These are phyloP conservation scores for Lasioglossum calceatum DNA, from an alignment of 2,888 invertebrate genomes.

Conservation along the genomic window DNA sequence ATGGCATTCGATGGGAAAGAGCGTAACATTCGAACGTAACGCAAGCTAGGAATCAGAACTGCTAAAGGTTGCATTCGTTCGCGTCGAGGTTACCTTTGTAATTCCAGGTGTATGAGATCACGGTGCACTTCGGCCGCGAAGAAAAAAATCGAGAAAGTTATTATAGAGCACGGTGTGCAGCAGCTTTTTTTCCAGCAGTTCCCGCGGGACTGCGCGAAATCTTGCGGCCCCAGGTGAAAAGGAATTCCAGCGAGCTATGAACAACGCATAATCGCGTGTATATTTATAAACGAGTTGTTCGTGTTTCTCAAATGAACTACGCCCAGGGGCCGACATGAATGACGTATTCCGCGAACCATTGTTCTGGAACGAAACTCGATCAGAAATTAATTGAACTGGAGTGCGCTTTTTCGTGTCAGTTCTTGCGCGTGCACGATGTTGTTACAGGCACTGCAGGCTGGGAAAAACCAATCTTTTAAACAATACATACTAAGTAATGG, in stretches of 20 bases:
- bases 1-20: background rate
- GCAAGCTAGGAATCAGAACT: constrained; percentile 14
- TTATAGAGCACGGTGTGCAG: constrained; percentile 20
- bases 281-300: background rate
- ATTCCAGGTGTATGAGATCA: constrained; percentile 51
- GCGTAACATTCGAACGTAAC: background rate
- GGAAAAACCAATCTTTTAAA: background rate
- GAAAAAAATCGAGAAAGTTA: constrained; percentile 29
- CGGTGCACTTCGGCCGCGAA: constrained; percentile 4
- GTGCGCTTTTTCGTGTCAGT: background rate
- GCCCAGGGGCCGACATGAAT: background rate
- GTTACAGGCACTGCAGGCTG: no score
- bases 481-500: no score
- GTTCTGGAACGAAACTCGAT: background rate
- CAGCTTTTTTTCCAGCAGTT: constrained; percentile 27
- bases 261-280: background rate
- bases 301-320: background rate
- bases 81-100: constrained; percentile 23
- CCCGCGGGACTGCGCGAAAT: background rate
- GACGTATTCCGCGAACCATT: background rate
- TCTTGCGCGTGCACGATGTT: background rate
- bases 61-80: background rate
- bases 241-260: background rate
- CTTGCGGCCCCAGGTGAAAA: background rate
- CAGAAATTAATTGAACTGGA: background rate